Evolutionary conservation across 2,888 invertebrate genomes (phyloP), one percentile per base, ranked within the genome.

Genomic region (Octodonta nipae): DNA sequence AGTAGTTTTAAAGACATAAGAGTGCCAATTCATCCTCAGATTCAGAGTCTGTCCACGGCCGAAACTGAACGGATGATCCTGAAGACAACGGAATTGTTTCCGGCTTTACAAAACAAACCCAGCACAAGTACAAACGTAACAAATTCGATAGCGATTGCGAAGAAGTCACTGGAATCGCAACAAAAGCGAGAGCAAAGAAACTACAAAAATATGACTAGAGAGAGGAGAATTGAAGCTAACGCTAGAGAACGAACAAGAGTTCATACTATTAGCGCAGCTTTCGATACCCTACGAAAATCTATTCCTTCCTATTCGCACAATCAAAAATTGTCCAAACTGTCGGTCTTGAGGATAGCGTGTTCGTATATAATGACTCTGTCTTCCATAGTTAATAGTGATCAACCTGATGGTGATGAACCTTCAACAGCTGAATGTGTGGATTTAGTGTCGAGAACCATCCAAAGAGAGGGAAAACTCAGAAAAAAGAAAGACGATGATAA

Each of bases 161-260:
- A 35, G 15, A 40, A 37, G 22, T 33, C 34, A 4, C 13, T 30
- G 3, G 27, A 26, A 6, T 11, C 10, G 8, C 35, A 39, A 14
- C 35, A 39, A 14, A 41, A 49, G 17, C 40, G 50, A 13, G 78
- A 83, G 41, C 84, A 86, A 52, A 68, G 87, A 42, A 91, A 91
- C 58, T 92, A 92, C 63, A 92, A 92, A 56, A 92, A 89, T 58
- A 91, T 92, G 89, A 92, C 87, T 0, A 69, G 88, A 12, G 91
- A 91, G 56, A 66, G 92, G 44, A 68, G 92, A 42, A 87, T 92
- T 53, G 92, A 93, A 57, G 92, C 92, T 0, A 93, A 93, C 55
- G 92, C 92, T 0, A 68, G 92, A 4, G 92, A 93, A 56, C 65
- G 92, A 36, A 88, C 91, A 4, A 68, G 92, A 31, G 92, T 93